Conservation (phyloP, 2,888 invertebrate genomes). For the Sthenelais limicola region DNA sequence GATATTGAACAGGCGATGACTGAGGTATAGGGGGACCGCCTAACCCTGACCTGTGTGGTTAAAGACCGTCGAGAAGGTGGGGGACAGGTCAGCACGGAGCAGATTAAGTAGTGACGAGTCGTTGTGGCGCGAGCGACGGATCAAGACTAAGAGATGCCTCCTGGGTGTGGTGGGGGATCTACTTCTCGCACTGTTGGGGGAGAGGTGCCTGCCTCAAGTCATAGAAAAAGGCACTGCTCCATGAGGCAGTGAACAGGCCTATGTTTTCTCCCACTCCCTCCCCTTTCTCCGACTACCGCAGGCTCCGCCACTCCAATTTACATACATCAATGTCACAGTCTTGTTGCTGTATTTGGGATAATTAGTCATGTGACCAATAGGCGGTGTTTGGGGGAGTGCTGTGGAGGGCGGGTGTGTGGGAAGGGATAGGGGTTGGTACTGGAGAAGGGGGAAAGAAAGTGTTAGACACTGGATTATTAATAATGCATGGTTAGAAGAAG, state of each 20-base stretch:
- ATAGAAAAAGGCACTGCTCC: too few species aligned
- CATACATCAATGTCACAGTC: slow-evolving; percentile 36
- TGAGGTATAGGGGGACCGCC: background rate
- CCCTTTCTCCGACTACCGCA: background rate
- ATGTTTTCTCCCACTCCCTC: background rate
- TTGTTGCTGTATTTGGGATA: slow-evolving; percentile 28
- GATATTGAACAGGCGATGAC: slow-evolving; percentile 3
- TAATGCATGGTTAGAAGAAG: too few species aligned
- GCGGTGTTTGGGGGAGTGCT: background rate
- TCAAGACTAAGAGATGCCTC: too few species aligned
- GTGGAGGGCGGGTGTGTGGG: background rate
- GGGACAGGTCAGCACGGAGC: too few species aligned
- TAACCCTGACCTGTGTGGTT: too few species aligned
- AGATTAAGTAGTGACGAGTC: too few species aligned
- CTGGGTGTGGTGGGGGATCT: background rate
- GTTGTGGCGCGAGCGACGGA: too few species aligned
- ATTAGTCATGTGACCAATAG: slow-evolving; percentile 39
- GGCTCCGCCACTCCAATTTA: slow-evolving; percentile 8
- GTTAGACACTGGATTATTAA: too few species aligned
- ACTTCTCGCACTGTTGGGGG: too few species aligned
- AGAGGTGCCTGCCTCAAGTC: too few species aligned
- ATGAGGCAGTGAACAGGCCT: background rate
- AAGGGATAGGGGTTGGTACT: background rate
- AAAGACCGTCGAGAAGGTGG: too few species aligned
- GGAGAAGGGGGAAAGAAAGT: slow-evolving; percentile 3